Evolutionary conservation across 2,113 vertebrate species (phyloP).

Genomic region (Dipodomys stephensi): DNA sequence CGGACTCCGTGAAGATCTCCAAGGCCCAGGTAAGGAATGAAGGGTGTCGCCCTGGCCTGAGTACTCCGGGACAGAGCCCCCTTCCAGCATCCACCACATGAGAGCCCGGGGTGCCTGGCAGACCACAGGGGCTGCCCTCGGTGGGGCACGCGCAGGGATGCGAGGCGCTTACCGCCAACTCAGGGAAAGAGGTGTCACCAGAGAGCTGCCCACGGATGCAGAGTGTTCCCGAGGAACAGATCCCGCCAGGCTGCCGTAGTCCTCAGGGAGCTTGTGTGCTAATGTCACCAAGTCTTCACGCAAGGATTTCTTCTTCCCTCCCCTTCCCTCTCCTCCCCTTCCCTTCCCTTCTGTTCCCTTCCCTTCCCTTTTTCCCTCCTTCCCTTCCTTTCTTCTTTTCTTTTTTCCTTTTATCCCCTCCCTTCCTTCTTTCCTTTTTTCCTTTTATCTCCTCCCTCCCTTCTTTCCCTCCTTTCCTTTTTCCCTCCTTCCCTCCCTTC

Average conservation of each 20-base stretch:
- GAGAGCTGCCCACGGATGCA: fast-evolving
- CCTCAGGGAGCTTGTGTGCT: fast-evolving
- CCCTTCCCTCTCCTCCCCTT: too few relatives aligned
- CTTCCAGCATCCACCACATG: fast-evolving
- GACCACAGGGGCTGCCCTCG: too few relatives aligned
- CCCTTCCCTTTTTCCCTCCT: neutral
- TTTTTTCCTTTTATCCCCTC: too few relatives aligned
- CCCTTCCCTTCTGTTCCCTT: too few relatives aligned
- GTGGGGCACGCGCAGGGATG: too few relatives aligned
- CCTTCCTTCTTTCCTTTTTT: neutral
- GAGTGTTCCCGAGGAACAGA: fast-evolving
- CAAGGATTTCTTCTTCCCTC: neutral
- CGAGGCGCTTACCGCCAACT: neutral
- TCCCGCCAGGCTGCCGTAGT: neutral
- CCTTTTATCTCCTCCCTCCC: too few relatives aligned
- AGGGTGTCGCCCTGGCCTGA: fast-evolving
- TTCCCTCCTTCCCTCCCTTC: neutral
- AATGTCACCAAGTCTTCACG: fast-evolving
- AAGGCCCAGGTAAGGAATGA: constrained; percentile 86
- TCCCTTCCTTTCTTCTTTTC: too few relatives aligned
- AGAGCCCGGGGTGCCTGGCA: neutral
- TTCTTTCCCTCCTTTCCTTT: too few relatives aligned
- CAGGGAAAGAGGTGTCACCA: neutral
- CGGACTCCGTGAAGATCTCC: constrained; percentile 87
- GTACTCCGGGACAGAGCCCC: fast-evolving